Evolutionary conservation across 2,797 vertebrate genomes (phyloP).

Genomic region (Mycteria americana): DNA sequence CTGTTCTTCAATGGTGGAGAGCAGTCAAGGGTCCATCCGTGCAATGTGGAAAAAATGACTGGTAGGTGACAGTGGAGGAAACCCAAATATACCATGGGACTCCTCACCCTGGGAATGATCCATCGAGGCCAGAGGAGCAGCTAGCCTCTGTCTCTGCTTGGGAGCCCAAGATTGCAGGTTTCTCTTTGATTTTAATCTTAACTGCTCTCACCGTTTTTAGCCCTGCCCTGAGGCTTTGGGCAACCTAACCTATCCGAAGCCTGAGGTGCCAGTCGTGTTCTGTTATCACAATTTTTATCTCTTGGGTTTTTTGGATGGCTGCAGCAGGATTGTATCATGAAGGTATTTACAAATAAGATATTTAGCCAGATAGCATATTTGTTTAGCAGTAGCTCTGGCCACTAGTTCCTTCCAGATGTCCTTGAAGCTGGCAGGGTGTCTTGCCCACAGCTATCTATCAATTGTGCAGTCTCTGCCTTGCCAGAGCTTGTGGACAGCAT

Average conservation of each 20-base stretch:
- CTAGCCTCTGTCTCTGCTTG: neutral
- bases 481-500: neutral
- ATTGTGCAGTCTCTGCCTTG: neutral
- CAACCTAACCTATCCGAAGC: neutral
- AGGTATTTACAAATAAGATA: neutral
- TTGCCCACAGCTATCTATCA: neutral
- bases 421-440: neutral
- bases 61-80: neutral
- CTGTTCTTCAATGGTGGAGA: neutral
- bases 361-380: neutral
- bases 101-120: neutral
- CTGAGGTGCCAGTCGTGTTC: neutral
- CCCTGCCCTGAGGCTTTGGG: neutral
- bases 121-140: neutral
- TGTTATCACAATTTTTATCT: neutral
- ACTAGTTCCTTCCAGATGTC: neutral
- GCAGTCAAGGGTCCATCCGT: accelerated
- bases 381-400: neutral
- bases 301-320: neutral
- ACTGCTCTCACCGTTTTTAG: neutral
- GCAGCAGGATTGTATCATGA: neutral
- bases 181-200: neutral
- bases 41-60: neutral
- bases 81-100: neutral
- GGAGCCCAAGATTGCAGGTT: neutral